Base-by-base conservation (phyloP, 1,140 invertebrate species). In the Popillia japonica region DNA sequence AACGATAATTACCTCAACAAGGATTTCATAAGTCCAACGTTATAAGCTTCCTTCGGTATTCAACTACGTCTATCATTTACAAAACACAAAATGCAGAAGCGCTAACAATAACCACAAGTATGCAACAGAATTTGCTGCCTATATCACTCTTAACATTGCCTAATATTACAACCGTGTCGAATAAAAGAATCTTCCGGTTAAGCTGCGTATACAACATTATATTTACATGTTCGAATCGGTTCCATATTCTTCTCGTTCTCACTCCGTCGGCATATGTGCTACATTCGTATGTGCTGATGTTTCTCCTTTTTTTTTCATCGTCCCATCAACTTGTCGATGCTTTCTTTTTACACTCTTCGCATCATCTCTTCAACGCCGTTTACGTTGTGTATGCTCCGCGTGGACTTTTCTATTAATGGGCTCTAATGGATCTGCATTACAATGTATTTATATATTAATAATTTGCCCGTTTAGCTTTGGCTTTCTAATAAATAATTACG, bases 181-280 rank as follows among this genome's bases (percentile, higher is more conserved):
- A 34, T 4, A 34, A 34, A 2, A 55, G 48, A 3, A n/a, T 17
- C 17, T 55, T 55, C 2, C 17, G 48, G 17, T 7, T 68, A 27
- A 34, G 27, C 7, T 20, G 20, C 22, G 61, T 68, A 68, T 68
- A 27, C 77, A 78, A 75, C 64, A 64, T 75, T 80, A 80, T 73
- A 80, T 80, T 80, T 80, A 78, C 77, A 80, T 78, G 79, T 17
- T 55, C 14, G 77, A 64, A 80, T 78, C 64, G 20, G 1, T n/a
- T 76, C 23, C 27, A 68, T 34, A 48, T 27, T 10, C 61, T 68
- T 68, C 44, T 17, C 64, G 9, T 72, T 40, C 72, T 40, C 17
- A 40, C 40, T 44, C 11, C 34, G 7, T 41, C 27, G 6, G 41
- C 34, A 10, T 17, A 55, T 55, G 3, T n/a, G 17, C 61, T 44